Conservation (phyloP, 1,140 invertebrate genomes). For the Drosophila leontia region DNA sequence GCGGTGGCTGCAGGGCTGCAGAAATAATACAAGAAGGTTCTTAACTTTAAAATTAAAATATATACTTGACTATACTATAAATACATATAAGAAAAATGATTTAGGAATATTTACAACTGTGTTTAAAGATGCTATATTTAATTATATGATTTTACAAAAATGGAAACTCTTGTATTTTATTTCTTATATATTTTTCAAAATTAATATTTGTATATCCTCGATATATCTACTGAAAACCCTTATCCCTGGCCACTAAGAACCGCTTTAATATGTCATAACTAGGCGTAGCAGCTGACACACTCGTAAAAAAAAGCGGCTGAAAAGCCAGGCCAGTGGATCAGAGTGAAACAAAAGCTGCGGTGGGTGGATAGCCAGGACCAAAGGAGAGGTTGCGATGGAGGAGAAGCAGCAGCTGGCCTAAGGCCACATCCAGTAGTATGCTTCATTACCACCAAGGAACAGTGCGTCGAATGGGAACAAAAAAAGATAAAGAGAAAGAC, state of each 20-base stretch:
- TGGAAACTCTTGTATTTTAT: too few species aligned
- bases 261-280: constrained; percentile 78
- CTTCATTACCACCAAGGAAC: constrained; percentile 25
- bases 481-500: constrained; percentile 4
- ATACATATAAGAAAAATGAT: too few species aligned
- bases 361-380: constrained; percentile 40
- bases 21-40: background rate
- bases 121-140: too few species aligned
- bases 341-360: constrained; percentile 13
- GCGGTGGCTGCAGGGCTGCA: constrained; percentile 34
- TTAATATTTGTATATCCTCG: background rate
- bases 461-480: constrained; percentile 54
- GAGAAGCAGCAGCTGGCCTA: constrained; percentile 1
- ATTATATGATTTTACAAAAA: too few species aligned
- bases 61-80: background rate
- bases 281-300: constrained; percentile 64
- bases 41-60: background rate
- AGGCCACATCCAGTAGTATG: constrained; percentile 35
- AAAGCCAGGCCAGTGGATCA: constrained; percentile 13
- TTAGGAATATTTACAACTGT: too few species aligned
- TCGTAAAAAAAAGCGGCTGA: constrained; percentile 57
- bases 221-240: background rate
- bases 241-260: constrained; percentile 37
- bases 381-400: background rate
- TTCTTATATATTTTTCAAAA: background rate